Evolutionary conservation across 2,888 invertebrate species (phyloP), one percentile per base, ranked within the genome.

Genomic region (Tolmerus cingulatus): DNA sequence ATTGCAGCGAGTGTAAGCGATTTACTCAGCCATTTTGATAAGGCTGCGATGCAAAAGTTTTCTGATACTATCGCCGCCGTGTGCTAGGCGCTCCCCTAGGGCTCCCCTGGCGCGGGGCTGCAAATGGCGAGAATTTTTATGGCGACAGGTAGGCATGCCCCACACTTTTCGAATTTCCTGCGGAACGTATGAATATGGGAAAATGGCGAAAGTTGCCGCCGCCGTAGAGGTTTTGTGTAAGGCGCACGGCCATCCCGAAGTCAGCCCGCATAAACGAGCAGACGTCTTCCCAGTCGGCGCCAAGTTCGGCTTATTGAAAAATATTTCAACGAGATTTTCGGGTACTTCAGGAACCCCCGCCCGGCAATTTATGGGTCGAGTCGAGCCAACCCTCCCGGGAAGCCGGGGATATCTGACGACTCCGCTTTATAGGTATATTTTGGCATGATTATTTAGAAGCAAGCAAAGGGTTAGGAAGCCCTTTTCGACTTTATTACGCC

Each of bases 271-370:
- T 76, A 16, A 34, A 76, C n/a, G 43, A n/a, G 7, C 81, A 81
- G 30, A 55, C 12, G 16, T 81, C 27, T 55, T 16, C 16, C 81
- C 19, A 30, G 34, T 27, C 55, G 81, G 30, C 34, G 82, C 66
- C 66, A 46, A 19, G 37, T 84, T 66, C 34, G 40, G 66, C 43
- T 43, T 85, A 85, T 74, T 85, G 85, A 85, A 85, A 85, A 85
- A 85, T 85, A 85, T 85, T 74, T 85, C 74, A 74, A 37, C 84
- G 51, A 85, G 74, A 85, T 85, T 85, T 74, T 85, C 74, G 43
- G 27, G 74, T 23, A 23, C 74, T 85, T 74, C 16, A 27, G 74
- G 16, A 14, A 19, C 46, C 74, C 85, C 74, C 57, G 27, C 30
- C 74, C 40, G n/a, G 51, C 74, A 43, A 74, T 85, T 85, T 85